phyloP scores from a whole-genome alignment of 2,888 invertebrate genomes.

The Luffia ferchaultella region DNA sequence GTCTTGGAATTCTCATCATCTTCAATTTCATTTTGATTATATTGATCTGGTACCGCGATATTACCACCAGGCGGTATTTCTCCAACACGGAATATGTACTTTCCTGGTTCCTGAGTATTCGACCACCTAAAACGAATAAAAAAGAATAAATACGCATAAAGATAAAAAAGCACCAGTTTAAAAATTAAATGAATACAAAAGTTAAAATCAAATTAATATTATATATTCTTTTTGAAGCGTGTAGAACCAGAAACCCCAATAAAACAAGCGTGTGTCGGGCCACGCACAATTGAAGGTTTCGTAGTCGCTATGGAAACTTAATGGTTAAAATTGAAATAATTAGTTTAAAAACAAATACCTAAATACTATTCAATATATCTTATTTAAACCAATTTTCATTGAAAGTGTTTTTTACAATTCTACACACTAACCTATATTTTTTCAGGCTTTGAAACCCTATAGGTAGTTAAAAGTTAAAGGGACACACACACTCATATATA shows the following conservation, averaged over 20 bases:
- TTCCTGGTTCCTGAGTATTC: conserved; percentile 84
- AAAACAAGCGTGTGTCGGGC: no score
- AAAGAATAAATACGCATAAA: no score
- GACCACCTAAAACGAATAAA: conserved; percentile 72
- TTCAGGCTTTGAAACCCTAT: no score
- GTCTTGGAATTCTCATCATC: conserved; percentile 55
- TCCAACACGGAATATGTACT: conserved; percentile 90
- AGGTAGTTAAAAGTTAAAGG: no score
- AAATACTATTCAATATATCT: background rate
- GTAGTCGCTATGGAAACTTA: no score
- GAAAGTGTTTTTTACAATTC: no score
- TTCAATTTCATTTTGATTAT: conserved; percentile 45
- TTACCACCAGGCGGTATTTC: conserved; percentile 67
- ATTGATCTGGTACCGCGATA: conserved; percentile 73
- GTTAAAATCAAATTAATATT: background rate
- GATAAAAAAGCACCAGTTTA: conserved; percentile 3
- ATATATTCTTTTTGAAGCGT: no score
- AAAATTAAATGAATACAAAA: background rate
- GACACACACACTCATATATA: no score
- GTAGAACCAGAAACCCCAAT: no score
- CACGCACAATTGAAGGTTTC: no score
- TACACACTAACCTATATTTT: no score
- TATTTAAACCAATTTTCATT: background rate
- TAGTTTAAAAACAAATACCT: background rate
- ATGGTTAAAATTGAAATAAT: no score